phyloP scores from a whole-genome alignment of 2,113 vertebrate genomes.

The Mormoops blainvillei region DNA sequence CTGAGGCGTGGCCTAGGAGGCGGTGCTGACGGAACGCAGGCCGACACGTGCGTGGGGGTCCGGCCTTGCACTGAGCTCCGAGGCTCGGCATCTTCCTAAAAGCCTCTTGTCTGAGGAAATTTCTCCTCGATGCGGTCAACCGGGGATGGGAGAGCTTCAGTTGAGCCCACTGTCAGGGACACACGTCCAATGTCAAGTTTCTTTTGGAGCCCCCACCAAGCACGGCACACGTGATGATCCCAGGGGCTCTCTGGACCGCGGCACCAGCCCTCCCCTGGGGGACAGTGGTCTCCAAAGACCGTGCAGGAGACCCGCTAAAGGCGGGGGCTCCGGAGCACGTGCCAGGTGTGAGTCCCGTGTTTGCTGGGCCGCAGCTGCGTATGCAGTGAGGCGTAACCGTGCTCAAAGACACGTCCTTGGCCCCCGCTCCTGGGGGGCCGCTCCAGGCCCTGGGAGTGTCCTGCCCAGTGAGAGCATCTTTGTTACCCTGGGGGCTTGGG shows the following conservation, averaged over 20 bases:
- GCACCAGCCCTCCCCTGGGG: neutral
- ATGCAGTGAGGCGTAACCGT: too few relatives aligned
- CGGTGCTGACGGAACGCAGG: neutral
- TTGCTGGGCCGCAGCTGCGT: too few relatives aligned
- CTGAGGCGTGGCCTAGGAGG: neutral
- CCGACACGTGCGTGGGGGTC: fast-evolving
- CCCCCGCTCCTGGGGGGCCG: neutral
- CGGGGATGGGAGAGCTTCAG: too few relatives aligned
- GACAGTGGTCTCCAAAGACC: fast-evolving
- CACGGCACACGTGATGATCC: fast-evolving
- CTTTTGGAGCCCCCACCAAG: neutral
- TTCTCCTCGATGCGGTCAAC: neutral
- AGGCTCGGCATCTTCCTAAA: neutral
- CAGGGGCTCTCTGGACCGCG: neutral
- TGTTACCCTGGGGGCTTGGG: neutral
- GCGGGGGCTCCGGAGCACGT: fast-evolving
- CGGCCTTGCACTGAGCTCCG: too few relatives aligned
- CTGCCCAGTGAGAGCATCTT: neutral
- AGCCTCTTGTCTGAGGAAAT: neutral
- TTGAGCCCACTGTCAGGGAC: neutral
- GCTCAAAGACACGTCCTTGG: neutral
- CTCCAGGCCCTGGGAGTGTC: too few relatives aligned
- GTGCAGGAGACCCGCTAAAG: fast-evolving
- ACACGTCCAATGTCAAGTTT: neutral
- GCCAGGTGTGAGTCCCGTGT: fast-evolving